These are phyloP conservation scores for Tenthredo amoena DNA, from an alignment of 2,888 invertebrate genomes.

Conservation along the genomic window DNA sequence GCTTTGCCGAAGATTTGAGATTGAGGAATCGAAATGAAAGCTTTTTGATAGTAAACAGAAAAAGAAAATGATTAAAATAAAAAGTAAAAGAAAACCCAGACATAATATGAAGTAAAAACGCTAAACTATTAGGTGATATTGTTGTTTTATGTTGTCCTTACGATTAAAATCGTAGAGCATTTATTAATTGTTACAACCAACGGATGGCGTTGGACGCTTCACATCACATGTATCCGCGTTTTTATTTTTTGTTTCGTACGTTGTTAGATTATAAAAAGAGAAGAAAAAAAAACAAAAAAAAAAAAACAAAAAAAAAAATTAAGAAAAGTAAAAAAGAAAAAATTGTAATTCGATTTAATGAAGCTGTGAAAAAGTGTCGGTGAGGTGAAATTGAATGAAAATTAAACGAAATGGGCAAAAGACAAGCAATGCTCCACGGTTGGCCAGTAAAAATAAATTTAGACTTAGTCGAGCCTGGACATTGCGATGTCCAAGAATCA, in stretches of 20 bases:
- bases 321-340: not conserved
- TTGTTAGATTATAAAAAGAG: constrained; percentile 51
- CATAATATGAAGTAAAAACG: constrained; percentile 51
- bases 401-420: constrained; percentile 52
- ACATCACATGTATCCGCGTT: constrained; percentile 55
- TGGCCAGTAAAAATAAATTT: constrained; percentile 75
- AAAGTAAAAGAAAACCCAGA: not conserved
- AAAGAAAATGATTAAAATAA: not conserved
- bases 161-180: constrained; percentile 69
- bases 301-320: not conserved
- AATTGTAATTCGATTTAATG: constrained; percentile 12
- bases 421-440: constrained; percentile 69
- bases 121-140: constrained; percentile 72
- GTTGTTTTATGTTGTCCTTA: constrained; percentile 73
- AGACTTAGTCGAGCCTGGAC: constrained; percentile 72
- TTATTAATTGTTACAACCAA: constrained; percentile 71
- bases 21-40: not conserved
- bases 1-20: constrained; percentile 10
- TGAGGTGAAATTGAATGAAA: not conserved
- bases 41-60: not conserved
- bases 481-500: constrained; percentile 2
- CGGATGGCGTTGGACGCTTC: constrained; percentile 56
- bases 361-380: not conserved
- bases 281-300: not conserved
- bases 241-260: constrained; percentile 53